Evolutionary conservation across 2,113 vertebrate genomes (phyloP), one percentile per base, ranked within the genome.

Genomic region (Eleginops maclovinus): DNA sequence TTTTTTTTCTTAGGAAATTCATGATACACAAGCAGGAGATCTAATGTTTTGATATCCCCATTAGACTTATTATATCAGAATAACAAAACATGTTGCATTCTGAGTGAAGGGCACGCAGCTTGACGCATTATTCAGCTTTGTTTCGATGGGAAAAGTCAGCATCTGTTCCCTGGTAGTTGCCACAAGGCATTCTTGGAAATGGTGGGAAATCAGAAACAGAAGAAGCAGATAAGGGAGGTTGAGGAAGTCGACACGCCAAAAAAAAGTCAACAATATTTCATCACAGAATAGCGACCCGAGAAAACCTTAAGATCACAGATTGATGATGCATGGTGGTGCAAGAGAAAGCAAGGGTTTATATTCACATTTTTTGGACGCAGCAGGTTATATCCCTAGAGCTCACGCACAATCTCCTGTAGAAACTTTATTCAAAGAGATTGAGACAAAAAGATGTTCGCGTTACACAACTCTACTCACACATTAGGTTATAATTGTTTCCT

Each of bases 171-270:
- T 72, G 56, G 36, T 67, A 75, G 72, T 69, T 55, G 79, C 77
- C 80, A 77, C 24, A 10, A 78, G 85, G 69, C 77, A 79, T 88
- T 83, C 40, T 59, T 69, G 66, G 70, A 87, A 80, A 61, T 69
- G 31, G 74, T 43, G 49, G 43, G 54, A 63, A 86, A 78, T 62
- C 49, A 14, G 54, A 62, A 24, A 53, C 6, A 41, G 78, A 69
- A 75, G 64, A 44, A 8, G 28, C 22, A 56, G 59, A 73, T 58
- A 47, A 15, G 73, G 46, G 21, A 69, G 43, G 55, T 59, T 13
- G 49, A 59, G 46, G 51, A 61, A 72, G 72, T 28, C 15, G 4
- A 71, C 21, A 59, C 70, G 24, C n/a, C 28, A 60, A n/a, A 69
- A 62, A n/a, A 47, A 72, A 71, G 46, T 21, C 70, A 82, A 84